Evolutionary conservation across 1,140 invertebrate genomes (phyloP), one percentile per base, ranked within the genome.

Genomic region (Venturia canescens): DNA sequence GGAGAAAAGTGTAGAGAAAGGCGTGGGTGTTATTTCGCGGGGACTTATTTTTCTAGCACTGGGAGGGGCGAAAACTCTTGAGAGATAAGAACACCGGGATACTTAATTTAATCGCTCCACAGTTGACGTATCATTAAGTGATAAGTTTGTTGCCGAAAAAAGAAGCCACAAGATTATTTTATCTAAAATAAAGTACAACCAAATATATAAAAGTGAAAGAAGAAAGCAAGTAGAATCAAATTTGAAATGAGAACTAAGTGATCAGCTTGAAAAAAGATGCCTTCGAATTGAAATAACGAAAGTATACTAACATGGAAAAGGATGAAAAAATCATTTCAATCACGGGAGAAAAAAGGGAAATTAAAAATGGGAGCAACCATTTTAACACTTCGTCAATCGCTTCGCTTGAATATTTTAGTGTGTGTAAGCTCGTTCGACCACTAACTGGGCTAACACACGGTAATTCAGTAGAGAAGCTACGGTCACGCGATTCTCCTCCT

Each of bases 41-140:
- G 23, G 44, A 34, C 48, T 11, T 75, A 50, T 75, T n/a, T 75
- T 57, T 75, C 16, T 27, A 29, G 5, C n/a, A 26, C 44, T 26
- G 15, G 15, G 26, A 23, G 34, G 26, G 16, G 38, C 2, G 13
- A 44, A 26, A 31, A 13, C 48, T 27, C 11, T 5, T 29, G 26
- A 75, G 50, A 57, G 71, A 75, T 75, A 75, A 75, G 71, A 75
- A 23, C 71, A 13, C 48, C 0, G 71, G 44, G 48, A 48, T 75
- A 75, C 71, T 75, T 75, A 57, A 75, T 50, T 75, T 75, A 75
- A 75, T 57, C 48, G 71, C 71, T 75, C 18, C 26, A 75, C 21
- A 75, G 60, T 15, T 57, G 71, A 29, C 71, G 44, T 57, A 57
- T 57, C 29, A 23, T 75, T 34, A 18, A 53, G 71, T 57, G 71